Evolutionary conservation across 2,888 invertebrate species (phyloP), one percentile per base, ranked within the genome.

Genomic region (Drosophila prostipennis): DNA sequence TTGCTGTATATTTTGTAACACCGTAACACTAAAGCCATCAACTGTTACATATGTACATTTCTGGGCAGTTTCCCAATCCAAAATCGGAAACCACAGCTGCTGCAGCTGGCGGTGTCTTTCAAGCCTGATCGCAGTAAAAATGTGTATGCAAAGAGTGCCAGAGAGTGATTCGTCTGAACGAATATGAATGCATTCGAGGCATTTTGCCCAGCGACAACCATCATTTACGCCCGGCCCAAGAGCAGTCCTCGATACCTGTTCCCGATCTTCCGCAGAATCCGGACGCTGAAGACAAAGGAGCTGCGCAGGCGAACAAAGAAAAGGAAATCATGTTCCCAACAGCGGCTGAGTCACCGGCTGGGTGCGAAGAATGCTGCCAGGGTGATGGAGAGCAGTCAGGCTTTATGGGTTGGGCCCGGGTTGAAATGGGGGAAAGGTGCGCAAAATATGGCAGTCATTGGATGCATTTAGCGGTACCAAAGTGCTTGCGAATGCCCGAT

Each of bases 381-480:
- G 40, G 55, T 60, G 59, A 60, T 60, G 59, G 36, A 60, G 55
- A 53, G 55, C 55, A 43, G 59, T 60, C 59, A 16, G 43, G 8
- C 11, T 36, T 43, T 36, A 55, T 64, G 61, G 64, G 61, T 19
- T 52, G 51, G 61, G 64, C 60, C 19, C 29, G 39, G 48, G 37
- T 49, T 55, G 63, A 63, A 43, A 37, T 37, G n/a, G 56, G 55
- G 48, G 55, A 32, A 55, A 37, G 64, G 61, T 39, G 56, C 7
- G 6, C 45, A 10, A n/a, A 32, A 19, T 19, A 58, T 34, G 45
- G 37, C 45, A 32, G 19, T 46, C 60, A 61, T 23, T 29, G 56
- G 23, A 36, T 61, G 29, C 61, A 39, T 29, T 64, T 52, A 61
- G 14, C 43, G 45, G 64, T 13, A 11, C 51, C 43, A 39, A 34